phyloP scores from a whole-genome alignment of 2,888 invertebrate species.

The Harpalus rufipes region DNA sequence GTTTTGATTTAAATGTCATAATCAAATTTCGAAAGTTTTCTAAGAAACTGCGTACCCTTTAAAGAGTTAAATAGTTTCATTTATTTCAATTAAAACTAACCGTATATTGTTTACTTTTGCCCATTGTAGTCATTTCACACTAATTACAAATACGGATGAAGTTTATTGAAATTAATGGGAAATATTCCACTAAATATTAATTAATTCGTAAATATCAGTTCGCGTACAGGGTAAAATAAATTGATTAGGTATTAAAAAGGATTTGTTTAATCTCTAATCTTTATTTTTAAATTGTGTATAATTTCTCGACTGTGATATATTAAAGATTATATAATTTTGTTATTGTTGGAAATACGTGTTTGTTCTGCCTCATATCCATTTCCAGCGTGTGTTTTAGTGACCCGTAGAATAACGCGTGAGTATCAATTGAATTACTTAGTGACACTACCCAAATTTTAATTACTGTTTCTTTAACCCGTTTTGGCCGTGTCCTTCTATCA shows the following conservation, averaged over 20 bases:
- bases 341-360: too few species aligned
- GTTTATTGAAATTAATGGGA: constrained; percentile 14
- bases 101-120: constrained; percentile 19
- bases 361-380: too few species aligned
- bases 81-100: constrained; percentile 25
- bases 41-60: background rate
- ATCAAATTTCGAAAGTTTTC: background rate
- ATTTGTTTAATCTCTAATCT: too few species aligned
- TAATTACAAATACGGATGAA: constrained; percentile 18
- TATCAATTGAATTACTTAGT: too few species aligned
- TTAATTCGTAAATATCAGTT: background rate
- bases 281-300: too few species aligned
- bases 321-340: too few species aligned
- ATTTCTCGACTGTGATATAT: too few species aligned
- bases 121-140: constrained; percentile 16
- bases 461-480: too few species aligned
- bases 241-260: background rate
- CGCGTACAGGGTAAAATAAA: background rate
- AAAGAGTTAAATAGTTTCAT: constrained; percentile 15
- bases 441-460: too few species aligned
- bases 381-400: too few species aligned
- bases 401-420: too few species aligned
- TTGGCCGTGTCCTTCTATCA: too few species aligned
- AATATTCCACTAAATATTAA: constrained; percentile 19
- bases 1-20: background rate